These are phyloP conservation scores for Halocaridina rubra DNA, from an alignment of 2,888 invertebrate genomes.

Conservation along the genomic window DNA sequence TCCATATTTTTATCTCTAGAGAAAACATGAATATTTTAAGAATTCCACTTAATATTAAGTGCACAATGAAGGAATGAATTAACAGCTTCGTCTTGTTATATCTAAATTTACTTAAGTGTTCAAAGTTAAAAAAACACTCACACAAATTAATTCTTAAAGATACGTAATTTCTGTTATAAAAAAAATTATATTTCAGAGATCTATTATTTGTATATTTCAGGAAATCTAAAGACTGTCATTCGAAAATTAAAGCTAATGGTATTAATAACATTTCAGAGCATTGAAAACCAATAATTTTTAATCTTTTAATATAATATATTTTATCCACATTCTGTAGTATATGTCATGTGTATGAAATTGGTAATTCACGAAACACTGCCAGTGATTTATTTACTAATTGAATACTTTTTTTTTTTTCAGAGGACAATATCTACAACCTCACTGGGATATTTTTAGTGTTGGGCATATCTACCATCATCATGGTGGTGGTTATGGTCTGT, in stretches of 20 bases:
- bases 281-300: neutral
- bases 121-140: too few species aligned
- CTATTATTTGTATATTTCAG: too few species aligned
- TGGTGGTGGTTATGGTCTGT: slow-evolving; percentile 62
- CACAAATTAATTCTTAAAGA: too few species aligned
- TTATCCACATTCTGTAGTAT: neutral
- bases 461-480: slow-evolving; percentile 63
- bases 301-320: neutral
- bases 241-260: neutral
- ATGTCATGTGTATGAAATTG: neutral
- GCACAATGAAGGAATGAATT: too few species aligned
- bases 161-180: too few species aligned
- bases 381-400: neutral
- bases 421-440: slow-evolving; percentile 56
- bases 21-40: too few species aligned
- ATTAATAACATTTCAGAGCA: neutral
- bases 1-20: too few species aligned
- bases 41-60: too few species aligned
- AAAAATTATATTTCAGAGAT: too few species aligned
- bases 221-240: too few species aligned
- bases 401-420: neutral
- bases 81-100: too few species aligned
- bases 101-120: too few species aligned
- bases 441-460: slow-evolving; percentile 61
- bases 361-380: neutral